Percentiles rank a stretch among this genome's conserved stretches.
phyloP scores from a whole-genome alignment of 2,888 invertebrate genomes.

The Meandrusa payeni region DNA sequence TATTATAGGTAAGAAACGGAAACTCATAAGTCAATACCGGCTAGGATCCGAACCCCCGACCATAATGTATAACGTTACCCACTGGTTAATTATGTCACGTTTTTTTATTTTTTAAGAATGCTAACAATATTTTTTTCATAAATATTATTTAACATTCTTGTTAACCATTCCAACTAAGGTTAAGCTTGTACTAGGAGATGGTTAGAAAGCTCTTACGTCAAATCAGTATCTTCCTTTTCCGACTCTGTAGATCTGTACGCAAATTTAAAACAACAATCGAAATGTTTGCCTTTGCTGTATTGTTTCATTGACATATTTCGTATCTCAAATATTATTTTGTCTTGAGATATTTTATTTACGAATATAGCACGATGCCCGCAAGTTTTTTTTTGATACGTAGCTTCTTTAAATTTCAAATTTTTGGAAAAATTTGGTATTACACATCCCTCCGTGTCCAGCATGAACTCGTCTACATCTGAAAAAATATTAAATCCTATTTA shows the following conservation, averaged over 20 bases:
- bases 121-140: too few relatives aligned
- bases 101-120: too few relatives aligned
- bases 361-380: conserved; percentile 47
- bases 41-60: too few relatives aligned
- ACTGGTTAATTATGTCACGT: too few relatives aligned
- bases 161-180: too few relatives aligned
- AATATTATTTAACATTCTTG: too few relatives aligned
- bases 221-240: conserved; percentile 35
- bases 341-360: conserved; percentile 34
- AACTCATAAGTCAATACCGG: too few relatives aligned
- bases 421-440: conserved; percentile 50
- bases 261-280: conserved; percentile 48
- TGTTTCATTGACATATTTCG: conserved; percentile 34
- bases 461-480: conserved; percentile 36
- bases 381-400: conserved; percentile 24
- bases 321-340: conserved; percentile 40
- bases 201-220: conserved; percentile 42
- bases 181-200: too few relatives aligned
- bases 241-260: conserved; percentile 33
- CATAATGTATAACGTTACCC: too few relatives aligned
- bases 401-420: conserved; percentile 36
- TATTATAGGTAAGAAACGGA: too few relatives aligned
- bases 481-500: not conserved
- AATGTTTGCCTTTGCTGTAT: conserved; percentile 30
- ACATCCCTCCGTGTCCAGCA: conserved; percentile 54